These are phyloP conservation scores for Crenichthys baileyi DNA, from an alignment of 2,797 vertebrate genomes.

Conservation along the genomic window DNA sequence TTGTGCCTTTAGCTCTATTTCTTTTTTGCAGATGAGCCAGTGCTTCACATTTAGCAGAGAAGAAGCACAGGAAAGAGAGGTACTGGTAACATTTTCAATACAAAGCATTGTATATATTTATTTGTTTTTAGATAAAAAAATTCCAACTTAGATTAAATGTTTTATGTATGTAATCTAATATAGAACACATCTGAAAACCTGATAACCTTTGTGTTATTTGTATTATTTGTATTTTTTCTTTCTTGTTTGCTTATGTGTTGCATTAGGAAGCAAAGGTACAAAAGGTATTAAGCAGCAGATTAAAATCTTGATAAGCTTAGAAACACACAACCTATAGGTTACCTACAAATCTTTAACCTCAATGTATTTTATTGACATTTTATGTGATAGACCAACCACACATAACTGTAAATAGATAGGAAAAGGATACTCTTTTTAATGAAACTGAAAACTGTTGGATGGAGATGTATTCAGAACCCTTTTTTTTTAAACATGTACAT, in stretches of 20 bases:
- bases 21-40: slow-evolving; percentile 81
- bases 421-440: too few species aligned
- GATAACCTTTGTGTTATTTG: background rate
- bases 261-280: slow-evolving; percentile 49
- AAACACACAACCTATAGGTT: too few species aligned
- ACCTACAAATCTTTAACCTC: too few species aligned
- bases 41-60: slow-evolving; percentile 86
- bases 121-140: background rate
- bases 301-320: background rate
- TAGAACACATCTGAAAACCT: background rate
- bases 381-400: too few species aligned
- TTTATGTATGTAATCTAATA: background rate
- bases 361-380: too few species aligned
- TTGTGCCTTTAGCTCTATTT: slow-evolving; percentile 6
- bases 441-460: too few species aligned
- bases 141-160: background rate
- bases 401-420: too few species aligned
- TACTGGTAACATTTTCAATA: slow-evolving; percentile 52
- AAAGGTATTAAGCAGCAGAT: slow-evolving; percentile 55
- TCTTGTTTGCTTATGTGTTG: slow-evolving; percentile 33
- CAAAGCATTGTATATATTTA: background rate
- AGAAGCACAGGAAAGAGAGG: slow-evolving; percentile 83
- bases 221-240: slow-evolving; percentile 12
- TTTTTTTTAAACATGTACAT: too few species aligned
- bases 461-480: too few species aligned